phyloP scores from a whole-genome alignment of 64 coral and sea anemone genomes.

The Hydrozoanthus tunicans region DNA sequence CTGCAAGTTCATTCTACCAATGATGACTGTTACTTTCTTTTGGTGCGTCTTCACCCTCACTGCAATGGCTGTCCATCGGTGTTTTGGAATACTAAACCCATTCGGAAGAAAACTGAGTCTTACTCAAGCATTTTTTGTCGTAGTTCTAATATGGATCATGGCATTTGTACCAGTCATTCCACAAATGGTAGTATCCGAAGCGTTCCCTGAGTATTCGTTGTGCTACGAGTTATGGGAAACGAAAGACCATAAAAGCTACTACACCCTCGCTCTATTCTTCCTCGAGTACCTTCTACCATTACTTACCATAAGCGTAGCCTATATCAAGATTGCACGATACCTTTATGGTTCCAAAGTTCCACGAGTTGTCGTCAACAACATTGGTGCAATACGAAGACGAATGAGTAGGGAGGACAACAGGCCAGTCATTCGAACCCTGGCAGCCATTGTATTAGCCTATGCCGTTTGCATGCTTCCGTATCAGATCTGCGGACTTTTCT shows the following conservation, averaged over 20 bases:
- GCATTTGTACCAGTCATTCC: conserved; percentile 49
- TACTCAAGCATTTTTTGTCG: neutral
- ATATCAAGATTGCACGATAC: conserved; percentile 45
- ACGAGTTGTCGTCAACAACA: conserved; percentile 31
- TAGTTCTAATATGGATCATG: conserved; percentile 45
- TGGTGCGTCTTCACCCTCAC: conserved; percentile 59
- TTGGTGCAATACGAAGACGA: conserved; percentile 34
- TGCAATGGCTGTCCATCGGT: conserved; percentile 53
- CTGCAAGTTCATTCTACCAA: conserved; percentile 47
- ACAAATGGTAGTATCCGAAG: conserved; percentile 32
- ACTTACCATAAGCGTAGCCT: conserved; percentile 26
- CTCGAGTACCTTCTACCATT: conserved; percentile 62
- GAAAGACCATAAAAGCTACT: conserved; percentile 15
- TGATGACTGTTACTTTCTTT: conserved; percentile 56
- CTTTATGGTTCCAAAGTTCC: conserved; percentile 46
- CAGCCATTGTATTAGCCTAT: conserved; percentile 45
- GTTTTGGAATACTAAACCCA: conserved; percentile 48
- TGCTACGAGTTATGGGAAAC: conserved; percentile 36
- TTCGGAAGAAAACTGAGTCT: conserved; percentile 35
- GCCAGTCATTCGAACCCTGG: conserved; percentile 40
- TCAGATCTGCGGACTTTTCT: conserved; percentile 52
- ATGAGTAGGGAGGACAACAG: conserved; percentile 48
- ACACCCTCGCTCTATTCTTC: conserved; percentile 35
- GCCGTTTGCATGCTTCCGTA: conserved; percentile 57
- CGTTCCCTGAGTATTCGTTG: neutral